Base-by-base conservation (phyloP, 2,888 invertebrate species). In the Phengaris alcon region DNA sequence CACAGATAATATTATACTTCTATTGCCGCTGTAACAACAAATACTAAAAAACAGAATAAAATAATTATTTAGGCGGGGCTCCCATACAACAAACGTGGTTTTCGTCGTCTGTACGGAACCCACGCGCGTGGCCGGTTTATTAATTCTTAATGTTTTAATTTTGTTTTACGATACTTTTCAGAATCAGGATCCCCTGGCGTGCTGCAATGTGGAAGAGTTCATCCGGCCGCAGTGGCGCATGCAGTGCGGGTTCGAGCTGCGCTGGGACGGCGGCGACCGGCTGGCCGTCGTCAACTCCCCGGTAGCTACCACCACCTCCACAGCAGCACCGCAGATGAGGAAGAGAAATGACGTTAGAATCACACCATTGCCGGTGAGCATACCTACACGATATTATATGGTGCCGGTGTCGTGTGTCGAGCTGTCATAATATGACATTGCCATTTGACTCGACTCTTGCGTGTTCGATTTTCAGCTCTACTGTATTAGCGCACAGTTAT, bases 181-280 rank as follows among this genome's bases (percentile, higher is more conserved):
- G 82, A 75, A 75, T 35, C 70, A 77, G 5, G 88, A 91, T 76
- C 89, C 91, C 0, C 77, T 93, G 0, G 85, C 88, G n/a, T 93
- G 93, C 77, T 93, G 93, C 75, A 88, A 91, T 48, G 80, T 92
- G 76, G 80, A 83, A 0, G 84, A 82, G 6, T 91, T 92, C 73
- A 87, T 93, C 6, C 74, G 82, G 3, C 84, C 87, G 0, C 75
- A 83, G 0, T 88, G 87, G 89, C 81, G 88, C 0, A 77, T 82
- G 0, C 86, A 90, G 13, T 93, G 93, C 59, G 84, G 80, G 51
- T 91, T 93, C 78, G 77, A 85, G 2, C 48, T 90, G 2, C 81
- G 76, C 0, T 93, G 91, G 88, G 4, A 3, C 35, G 79, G 82
- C 2, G 78, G 80, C 6, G 80, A 80, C 3, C 81, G 93, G 46